Base-by-base conservation (phyloP, 1,140 invertebrate species). In the Heliconius hermathena region DNA sequence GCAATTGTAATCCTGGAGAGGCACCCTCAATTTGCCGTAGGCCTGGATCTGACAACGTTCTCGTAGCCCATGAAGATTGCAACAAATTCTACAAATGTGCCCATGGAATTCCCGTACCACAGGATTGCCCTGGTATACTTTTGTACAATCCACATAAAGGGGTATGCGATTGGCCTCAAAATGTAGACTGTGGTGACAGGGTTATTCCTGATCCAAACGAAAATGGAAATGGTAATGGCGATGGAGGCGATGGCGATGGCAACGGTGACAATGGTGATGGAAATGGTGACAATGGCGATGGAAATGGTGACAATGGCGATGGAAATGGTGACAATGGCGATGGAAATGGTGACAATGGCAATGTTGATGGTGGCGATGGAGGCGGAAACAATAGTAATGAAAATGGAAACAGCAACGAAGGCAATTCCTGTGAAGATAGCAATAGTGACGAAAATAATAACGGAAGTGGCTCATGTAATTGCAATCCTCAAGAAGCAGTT, bases 91-190 rank as follows among this genome's bases (percentile, higher is more conserved):
- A 89, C 70, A 85, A 81, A 57, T 90, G 88, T 41, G 36, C 71
- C 22, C 33, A 85, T 60, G 88, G 87, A n/a, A 54, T 78, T 22
- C 86, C 84, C 8, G 74, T 84, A 6, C 74, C 75, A 3, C 84
- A 87, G 5, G 95, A 95, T 73, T 95, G 94, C 11, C 84, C 89
- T 0, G 86, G 89, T 29, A 73, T 73, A 41, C 94, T 95, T 75
- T 86, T 96, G 81, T 97, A 95, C 82, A 96, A 96, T 87, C 93
- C 96, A 70, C 74, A 91, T 60, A 83, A 84, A 26, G 90, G 96
- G 89, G 89, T 95, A 81, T 95, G 97, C 88, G 95, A 97, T 84
- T 95, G 96, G 95, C 90, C 96, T 38, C 80, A 95, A 75, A 89
- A 95, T 82, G 95, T 98, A 1, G 77, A 88, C 1, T 90, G 89